Evolutionary conservation across 2,888 invertebrate species (phyloP), one percentile per base, ranked within the genome.

Genomic region (Noctua pronuba): DNA sequence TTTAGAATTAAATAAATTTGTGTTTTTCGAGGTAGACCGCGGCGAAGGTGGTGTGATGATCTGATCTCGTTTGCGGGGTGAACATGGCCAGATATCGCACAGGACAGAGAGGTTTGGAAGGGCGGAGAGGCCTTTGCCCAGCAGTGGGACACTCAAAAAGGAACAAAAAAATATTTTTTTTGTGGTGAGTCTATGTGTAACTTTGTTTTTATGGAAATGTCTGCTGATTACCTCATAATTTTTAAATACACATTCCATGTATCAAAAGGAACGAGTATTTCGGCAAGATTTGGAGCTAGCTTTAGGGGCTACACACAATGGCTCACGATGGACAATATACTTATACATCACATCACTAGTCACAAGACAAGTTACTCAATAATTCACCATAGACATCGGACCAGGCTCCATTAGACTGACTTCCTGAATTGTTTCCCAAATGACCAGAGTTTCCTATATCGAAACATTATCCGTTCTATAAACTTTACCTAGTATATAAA

Each of bases 381-480:
- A 79, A 60, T 79, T 67, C n/a, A 62, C 52, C 24, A 52, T 35
- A 35, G n/a, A 60, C 6, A 52, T 49, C 44, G 7, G 24, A 64
- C 13, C 11, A 67, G 16, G 31, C 24, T 79, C 44, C 21, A 73
- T 62, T 79, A 79, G 7, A 52, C 8, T 1, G 44, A 38, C 44
- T 21, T 62, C 44, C 67, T 52, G 44, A 60, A 67, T 55, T 16
- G 28, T 60, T 62, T 68, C 38, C n/a, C 46, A 74, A 68, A 68
- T 35, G 74, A 28, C 46, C 31, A 68, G 24, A 55, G 55, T 64
- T 68, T 58, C n/a, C 46, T 24, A 38, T 38, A 31, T 44, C 11
- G 2, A 64, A 55, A 64, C 44, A 35, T 44, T 44, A 64, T 62
- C 35, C 16, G 31, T 77, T 35, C 60, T 35, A 60, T 24, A 31